Conservation (phyloP, 2,113 vertebrate species). For the Barbus barbus region DNA sequence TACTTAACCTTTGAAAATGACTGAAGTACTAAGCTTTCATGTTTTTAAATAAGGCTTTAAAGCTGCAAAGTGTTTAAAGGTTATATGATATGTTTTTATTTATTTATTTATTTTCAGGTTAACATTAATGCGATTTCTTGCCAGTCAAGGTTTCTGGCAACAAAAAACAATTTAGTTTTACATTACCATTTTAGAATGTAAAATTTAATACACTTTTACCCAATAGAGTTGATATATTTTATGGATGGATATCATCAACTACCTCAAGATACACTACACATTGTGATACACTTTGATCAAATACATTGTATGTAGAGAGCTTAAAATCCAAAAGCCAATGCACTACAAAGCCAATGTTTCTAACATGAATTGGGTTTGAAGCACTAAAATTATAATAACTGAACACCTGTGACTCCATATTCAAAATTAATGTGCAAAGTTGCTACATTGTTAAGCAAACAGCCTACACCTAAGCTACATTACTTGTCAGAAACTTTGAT, state of each 20-base stretch:
- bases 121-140: background rate
- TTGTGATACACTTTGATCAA: background rate
- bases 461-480: background rate
- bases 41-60: background rate
- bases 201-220: background rate
- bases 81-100: background rate
- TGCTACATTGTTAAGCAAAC: background rate
- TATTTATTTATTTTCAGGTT: too few species aligned
- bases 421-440: background rate
- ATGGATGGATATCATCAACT: background rate
- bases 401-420: background rate
- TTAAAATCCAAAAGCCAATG: background rate
- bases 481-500: background rate
- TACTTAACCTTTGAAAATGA: background rate
- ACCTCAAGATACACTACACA: background rate
- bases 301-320: background rate
- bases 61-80: background rate
- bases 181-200: background rate
- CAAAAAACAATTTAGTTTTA: background rate
- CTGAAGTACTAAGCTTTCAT: background rate
- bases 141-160: background rate
- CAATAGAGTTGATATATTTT: background rate
- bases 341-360: background rate
- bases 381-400: background rate
- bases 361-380: background rate